Conservation (phyloP, 2,797 vertebrate species). For the Spatula clypeata region DNA sequence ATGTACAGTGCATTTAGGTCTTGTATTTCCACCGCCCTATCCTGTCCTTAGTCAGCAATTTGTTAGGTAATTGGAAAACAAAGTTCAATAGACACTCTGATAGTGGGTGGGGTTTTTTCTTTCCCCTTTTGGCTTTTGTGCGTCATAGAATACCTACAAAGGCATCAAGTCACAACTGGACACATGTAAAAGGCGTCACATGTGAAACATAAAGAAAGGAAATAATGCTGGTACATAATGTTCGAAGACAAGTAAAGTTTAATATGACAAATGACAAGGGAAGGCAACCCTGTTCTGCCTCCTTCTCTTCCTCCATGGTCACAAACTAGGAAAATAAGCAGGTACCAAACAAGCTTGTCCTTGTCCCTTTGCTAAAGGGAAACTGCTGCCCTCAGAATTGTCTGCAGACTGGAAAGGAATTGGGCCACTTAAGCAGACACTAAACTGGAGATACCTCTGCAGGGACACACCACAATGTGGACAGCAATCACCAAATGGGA, state of each 20-base stretch:
- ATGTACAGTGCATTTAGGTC: conserved; percentile 32
- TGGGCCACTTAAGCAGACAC: not conserved
- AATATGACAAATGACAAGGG: not conserved
- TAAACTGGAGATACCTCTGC: not conserved
- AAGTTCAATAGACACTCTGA: conserved; percentile 59
- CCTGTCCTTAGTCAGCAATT: conserved; percentile 77
- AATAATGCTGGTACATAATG: not conserved
- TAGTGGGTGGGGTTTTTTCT: conserved; percentile 67
- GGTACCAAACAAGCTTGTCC: rapidly evolving
- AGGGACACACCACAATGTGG: rapidly evolving
- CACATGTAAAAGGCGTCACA: not conserved
- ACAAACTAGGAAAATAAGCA: not conserved
- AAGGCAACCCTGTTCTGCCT: not conserved
- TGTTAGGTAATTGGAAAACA: conserved; percentile 58
- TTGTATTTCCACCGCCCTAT: conserved; percentile 45
- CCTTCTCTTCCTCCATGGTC: not conserved
- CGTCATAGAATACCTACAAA: conserved; percentile 48
- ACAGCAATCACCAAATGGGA: not conserved
- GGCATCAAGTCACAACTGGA: not conserved
- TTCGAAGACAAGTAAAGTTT: not conserved
- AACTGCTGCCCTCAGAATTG: not conserved
- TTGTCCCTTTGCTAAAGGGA: not conserved
- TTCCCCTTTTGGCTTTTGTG: conserved; percentile 62
- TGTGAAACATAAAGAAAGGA: not conserved
- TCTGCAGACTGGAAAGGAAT: not conserved